Evolutionary conservation across 2,888 invertebrate genomes (phyloP), one percentile per base, ranked within the genome.

Genomic region (Ectropis crepuscularia): DNA sequence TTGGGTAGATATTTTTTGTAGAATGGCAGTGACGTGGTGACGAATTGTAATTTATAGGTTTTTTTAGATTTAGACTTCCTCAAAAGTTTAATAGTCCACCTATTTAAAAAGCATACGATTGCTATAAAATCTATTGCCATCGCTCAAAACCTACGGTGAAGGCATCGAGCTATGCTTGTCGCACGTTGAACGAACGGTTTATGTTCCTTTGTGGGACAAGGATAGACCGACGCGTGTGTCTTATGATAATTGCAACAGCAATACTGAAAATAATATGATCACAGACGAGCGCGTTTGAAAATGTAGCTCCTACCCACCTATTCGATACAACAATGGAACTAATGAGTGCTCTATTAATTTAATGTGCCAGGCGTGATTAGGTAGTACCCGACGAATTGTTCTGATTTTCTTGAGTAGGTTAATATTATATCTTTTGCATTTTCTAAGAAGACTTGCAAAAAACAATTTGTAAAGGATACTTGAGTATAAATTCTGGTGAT

Each of bases 401-500:
- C 57, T 45, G 38, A 45, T 49, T 43, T 50, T 41, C 51, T 41
- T 41, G 6, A 28, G 51, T 51, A 51, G 39, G 41, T 41, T 51
- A 36, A 43, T 43, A 53, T 54, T 54, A 46, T 53, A 11, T 5
- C 36, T 16, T 54, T 53, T 43, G 45, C 36, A 50, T 49, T 47
- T 55, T 57, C 42, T 53, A 42, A 45, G 37, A 16, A 50, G n/a
- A 55, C 41, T 47, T 16, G 39, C 41, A 57, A 64, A 64, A 64
- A 65, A 53, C 42, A 0, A 46, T 39, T 61, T 65, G 57, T 61
- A 65, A 48, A 57, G 60, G 38, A 51, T 8, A 41, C 11, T 39
- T n/a, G 53, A 45, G 64, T 65, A 65, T 65, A 65, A 53, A 61
- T 61, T 53, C 45, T 0, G 48, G 39, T 36, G n/a, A 6, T 45